Evolutionary conservation across 2,113 vertebrate species (phyloP).

Genomic region (Arvicanthis niloticus): DNA sequence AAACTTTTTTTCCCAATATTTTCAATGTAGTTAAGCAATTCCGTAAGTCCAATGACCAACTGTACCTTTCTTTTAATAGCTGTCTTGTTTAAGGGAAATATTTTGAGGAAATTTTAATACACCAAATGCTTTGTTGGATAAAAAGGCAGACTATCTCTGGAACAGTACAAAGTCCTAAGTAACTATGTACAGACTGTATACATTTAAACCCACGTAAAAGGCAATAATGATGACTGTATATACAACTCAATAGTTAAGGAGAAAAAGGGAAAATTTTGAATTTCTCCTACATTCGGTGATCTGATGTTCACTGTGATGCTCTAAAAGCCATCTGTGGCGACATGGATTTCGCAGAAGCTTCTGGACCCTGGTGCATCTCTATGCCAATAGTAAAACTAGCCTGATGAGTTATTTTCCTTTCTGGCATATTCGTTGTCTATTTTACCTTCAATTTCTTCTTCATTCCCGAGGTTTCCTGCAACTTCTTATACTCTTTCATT

Average conservation of each 20-base stretch:
- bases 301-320: neutral
- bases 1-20: neutral
- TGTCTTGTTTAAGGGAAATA: neutral
- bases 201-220: neutral
- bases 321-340: constrained; percentile 60
- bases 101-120: neutral
- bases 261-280: neutral
- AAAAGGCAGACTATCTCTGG: neutral
- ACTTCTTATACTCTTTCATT: constrained; percentile 89
- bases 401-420: constrained; percentile 75
- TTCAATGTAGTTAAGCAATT: neutral
- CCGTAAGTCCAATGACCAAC: too few relatives aligned
- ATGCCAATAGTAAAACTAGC: constrained; percentile 64
- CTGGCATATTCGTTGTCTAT: constrained; percentile 76
- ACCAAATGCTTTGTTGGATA: neutral
- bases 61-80: neutral
- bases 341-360: constrained; percentile 68
- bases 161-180: neutral
- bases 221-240: neutral
- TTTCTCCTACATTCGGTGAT: too few relatives aligned
- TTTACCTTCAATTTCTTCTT: constrained; percentile 93
- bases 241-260: neutral
- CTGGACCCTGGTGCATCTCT: constrained; percentile 65
- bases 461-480: constrained; percentile 87
- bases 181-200: neutral